Conservation (phyloP, 1,140 invertebrate species). For the Pogonus chalceus region DNA sequence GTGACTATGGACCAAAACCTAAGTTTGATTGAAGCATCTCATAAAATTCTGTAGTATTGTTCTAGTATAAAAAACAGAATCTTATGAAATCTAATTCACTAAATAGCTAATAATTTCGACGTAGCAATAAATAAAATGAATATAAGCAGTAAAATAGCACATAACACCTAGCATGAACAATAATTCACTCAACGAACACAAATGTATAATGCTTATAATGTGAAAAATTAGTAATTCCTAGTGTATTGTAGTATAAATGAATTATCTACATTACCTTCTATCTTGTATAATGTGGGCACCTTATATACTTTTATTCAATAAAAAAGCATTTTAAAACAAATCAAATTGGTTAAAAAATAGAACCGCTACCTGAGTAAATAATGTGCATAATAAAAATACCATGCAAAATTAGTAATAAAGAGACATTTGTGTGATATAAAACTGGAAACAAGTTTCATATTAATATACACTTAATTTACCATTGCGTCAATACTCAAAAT, state of each 20-base stretch:
- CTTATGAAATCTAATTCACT: too few relatives aligned
- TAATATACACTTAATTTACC: too few relatives aligned
- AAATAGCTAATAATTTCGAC: too few relatives aligned
- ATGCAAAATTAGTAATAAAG: slow-evolving; percentile 3
- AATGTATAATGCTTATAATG: background rate
- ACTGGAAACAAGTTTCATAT: too few relatives aligned
- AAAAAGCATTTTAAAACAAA: background rate
- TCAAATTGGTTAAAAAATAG: background rate
- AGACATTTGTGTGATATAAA: background rate
- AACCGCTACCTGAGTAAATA: background rate
- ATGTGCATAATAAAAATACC: background rate
- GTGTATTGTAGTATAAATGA: background rate
- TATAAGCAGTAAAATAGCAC: slow-evolving; percentile 11
- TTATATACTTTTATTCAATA: background rate
- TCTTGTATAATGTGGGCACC: background rate
- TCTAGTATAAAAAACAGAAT: too few relatives aligned
- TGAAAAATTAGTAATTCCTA: background rate
- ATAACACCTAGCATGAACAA: slow-evolving; percentile 24
- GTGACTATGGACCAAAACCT: too few relatives aligned
- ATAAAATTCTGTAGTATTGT: too few relatives aligned
- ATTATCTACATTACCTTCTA: background rate
- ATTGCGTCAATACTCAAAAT: too few relatives aligned
- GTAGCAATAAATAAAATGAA: slow-evolving; percentile 13
- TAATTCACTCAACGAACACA: slow-evolving; percentile 11
- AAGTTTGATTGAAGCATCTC: too few relatives aligned